Evolutionary conservation across 2,888 invertebrate species (phyloP).

Genomic region (Agrotis segetum): DNA sequence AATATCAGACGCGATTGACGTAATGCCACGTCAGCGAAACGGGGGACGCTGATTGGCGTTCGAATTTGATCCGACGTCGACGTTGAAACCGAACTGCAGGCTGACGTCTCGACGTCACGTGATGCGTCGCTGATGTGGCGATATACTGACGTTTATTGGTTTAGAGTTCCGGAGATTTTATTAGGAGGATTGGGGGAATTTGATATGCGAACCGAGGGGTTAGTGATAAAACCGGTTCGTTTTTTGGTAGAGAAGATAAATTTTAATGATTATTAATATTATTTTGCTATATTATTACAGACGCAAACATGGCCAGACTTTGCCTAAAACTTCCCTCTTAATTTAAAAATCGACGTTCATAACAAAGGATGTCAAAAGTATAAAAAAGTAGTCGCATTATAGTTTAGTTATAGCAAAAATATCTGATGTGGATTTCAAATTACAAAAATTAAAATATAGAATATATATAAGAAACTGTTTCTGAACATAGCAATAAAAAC

Average conservation of each 20-base stretch:
- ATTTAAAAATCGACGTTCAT: too few species aligned
- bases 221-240: neutral
- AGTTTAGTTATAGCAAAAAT: too few species aligned
- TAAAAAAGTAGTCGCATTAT: neutral
- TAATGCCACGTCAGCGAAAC: conserved; percentile 55
- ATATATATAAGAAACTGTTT: neutral
- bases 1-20: conserved; percentile 54
- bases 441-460: neutral
- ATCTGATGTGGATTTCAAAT: too few species aligned
- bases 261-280: neutral
- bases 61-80: conserved; percentile 59
- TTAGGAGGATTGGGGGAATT: conserved; percentile 27
- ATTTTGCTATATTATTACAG: neutral
- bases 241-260: neutral
- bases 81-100: conserved; percentile 60
- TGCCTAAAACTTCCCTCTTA: too few species aligned
- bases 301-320: too few species aligned
- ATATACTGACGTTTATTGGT: conserved; percentile 60
- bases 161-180: conserved; percentile 54
- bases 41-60: conserved; percentile 58
- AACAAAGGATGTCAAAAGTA: neutral
- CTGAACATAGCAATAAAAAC: neutral
- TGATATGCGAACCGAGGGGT: conserved; percentile 17
- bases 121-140: conserved; percentile 56
- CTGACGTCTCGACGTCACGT: conserved; percentile 48